Base-by-base conservation (phyloP, 1,140 invertebrate species). In the Drosophila pseudoananassae region DNA sequence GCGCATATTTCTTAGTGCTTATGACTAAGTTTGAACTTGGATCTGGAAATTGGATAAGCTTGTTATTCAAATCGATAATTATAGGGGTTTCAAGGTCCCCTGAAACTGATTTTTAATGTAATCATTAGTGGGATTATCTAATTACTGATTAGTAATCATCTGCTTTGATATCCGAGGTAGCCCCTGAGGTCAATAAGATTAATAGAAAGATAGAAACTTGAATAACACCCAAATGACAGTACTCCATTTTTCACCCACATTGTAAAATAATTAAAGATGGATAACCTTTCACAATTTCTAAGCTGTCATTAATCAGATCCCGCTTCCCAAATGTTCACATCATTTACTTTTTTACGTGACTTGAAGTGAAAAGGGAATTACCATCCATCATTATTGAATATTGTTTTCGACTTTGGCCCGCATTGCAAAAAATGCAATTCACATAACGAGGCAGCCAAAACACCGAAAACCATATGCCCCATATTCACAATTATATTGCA, bases 401-500 rank as follows among this genome's bases (percentile, higher is more conserved):
- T 60, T 61, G 36, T 31, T 45, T 59, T 73, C 51, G 71, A 71
- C 40, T 63, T 25, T 49, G 17, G 14, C 80, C 81, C 80, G 80
- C 77, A 84, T 80, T 64, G 51, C 76, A 63, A 83, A 78, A 82
- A 66, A 4, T 50, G 73, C 47, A 65, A 83, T 71, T 73, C 80
- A 83, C 60, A 83, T 55, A 78, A 74, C 40, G 59, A 38, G n/a
- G 46, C 15, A 23, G 3, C 23, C 33, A 10, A 47, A 56, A 56
- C 56, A 47, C 53, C 27, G n/a, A 23, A 17, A 29, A 15, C 7
- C 27, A 36, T 54, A 53, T 54, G 63, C 20, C n/a, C 49, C 71
- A 61, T 80, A 77, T 85, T 79, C 71, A 73, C 80, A 73, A 85
- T 80, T 84, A 80, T 72, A 65, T 38, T 85, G 77, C 81, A 84